phyloP scores from a whole-genome alignment of 2,113 vertebrate genomes.

The Vombatus ursinus region DNA sequence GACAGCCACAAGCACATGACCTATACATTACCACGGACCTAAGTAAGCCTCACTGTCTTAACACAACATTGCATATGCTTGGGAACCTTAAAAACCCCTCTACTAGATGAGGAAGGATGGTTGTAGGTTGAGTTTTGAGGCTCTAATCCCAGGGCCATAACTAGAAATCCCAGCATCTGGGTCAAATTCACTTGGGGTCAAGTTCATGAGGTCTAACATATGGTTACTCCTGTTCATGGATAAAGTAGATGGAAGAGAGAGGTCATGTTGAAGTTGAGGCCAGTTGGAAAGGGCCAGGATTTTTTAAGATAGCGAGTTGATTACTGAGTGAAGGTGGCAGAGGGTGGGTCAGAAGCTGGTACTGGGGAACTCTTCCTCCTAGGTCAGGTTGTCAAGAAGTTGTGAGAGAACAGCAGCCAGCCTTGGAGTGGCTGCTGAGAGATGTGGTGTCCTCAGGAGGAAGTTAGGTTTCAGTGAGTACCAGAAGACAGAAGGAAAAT shows the following conservation, averaged over 20 bases:
- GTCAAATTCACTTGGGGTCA: not conserved
- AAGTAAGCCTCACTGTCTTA: no score
- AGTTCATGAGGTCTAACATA: not conserved
- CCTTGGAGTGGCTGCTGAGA: not conserved
- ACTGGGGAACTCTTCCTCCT: not conserved
- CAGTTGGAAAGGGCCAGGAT: not conserved
- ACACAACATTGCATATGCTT: no score
- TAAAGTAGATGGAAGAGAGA: not conserved
- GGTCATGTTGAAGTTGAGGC: not conserved
- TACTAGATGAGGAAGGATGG: no score
- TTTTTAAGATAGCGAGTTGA: not conserved
- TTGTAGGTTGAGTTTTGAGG: not conserved
- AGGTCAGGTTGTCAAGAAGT: not conserved
- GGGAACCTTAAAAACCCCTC: no score
- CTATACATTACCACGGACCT: no score
- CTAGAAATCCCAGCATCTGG: not conserved
- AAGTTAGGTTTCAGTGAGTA: not conserved
- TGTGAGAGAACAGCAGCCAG: not conserved
- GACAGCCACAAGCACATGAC: no score
- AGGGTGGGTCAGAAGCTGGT: not conserved
- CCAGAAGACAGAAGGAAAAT: not conserved
- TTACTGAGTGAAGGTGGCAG: not conserved
- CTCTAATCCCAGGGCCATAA: not conserved
- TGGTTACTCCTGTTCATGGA: not conserved
- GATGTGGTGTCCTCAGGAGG: not conserved